These are phyloP conservation scores for Saturnia japonica DNA, from an alignment of 2,888 invertebrate genomes.

Conservation along the genomic window DNA sequence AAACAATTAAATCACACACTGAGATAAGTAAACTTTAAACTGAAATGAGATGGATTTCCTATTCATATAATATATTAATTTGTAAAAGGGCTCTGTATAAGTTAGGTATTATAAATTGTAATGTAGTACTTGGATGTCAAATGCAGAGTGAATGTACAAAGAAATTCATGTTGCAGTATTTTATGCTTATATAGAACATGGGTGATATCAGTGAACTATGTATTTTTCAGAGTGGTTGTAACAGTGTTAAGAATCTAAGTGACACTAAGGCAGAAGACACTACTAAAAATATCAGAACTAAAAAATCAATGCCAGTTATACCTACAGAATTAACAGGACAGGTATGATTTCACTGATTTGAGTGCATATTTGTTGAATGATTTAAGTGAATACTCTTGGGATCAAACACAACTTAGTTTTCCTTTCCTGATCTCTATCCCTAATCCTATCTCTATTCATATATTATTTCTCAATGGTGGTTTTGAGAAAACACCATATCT, in stretches of 20 bases:
- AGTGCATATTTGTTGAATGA: too few relatives aligned
- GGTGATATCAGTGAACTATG: background rate
- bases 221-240: slow-evolving; percentile 17
- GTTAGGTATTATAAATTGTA: too few relatives aligned
- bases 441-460: too few relatives aligned
- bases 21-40: background rate
- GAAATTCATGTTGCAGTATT: background rate
- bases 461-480: too few relatives aligned
- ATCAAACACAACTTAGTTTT: background rate
- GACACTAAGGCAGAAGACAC: slow-evolving; percentile 11
- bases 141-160: too few relatives aligned
- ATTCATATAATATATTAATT: background rate
- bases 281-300: background rate
- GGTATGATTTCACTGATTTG: background rate
- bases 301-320: slow-evolving; percentile 8
- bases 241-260: background rate
- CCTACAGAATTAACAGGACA: slow-evolving; percentile 15
- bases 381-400: background rate
- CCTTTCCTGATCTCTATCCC: background rate
- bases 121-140: background rate
- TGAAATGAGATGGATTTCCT: background rate
- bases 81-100: background rate
- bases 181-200: background rate
- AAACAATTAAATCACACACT: too few relatives aligned
- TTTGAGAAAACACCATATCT: too few relatives aligned